A percentile compares a stretch with the other conserved stretches of the same genome.
phyloP scores from a whole-genome alignment of 2,113 vertebrate genomes.

The Synchiropus splendidus region DNA sequence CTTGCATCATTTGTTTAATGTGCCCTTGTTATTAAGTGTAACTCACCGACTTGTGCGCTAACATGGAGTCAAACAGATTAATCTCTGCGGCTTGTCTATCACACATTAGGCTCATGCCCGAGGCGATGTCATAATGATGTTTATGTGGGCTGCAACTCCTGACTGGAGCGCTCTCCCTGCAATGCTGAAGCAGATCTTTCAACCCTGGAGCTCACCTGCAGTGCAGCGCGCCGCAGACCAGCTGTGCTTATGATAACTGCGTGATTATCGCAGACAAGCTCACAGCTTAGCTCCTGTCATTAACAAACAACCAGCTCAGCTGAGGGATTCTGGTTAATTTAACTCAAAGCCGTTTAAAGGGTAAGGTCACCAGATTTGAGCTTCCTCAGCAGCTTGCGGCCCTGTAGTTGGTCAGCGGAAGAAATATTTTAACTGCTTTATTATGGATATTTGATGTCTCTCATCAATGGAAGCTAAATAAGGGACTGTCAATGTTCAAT shows the following conservation, averaged over 20 bases:
- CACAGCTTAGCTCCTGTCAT: conserved; percentile 31
- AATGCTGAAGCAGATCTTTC: conserved; percentile 21
- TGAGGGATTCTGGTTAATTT: conserved; percentile 21
- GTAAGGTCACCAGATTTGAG: conserved; percentile 25
- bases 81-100: conserved; percentile 26
- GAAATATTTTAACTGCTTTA: too few relatives aligned
- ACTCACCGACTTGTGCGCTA: conserved; percentile 4
- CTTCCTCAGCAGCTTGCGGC: conserved; percentile 3
- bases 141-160: too few relatives aligned
- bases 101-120: conserved; percentile 24
- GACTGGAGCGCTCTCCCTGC: conserved; percentile 18
- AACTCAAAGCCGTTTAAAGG: conserved; percentile 23
- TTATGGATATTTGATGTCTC: too few relatives aligned
- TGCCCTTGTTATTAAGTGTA: too few relatives aligned
- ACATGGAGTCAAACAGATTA: conserved; percentile 18
- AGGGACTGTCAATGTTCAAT: too few relatives aligned
- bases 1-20: too few relatives aligned
- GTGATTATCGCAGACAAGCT: conserved; percentile 32
- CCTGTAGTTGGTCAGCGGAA: too few relatives aligned
- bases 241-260: conserved; percentile 38
- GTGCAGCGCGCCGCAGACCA: conserved; percentile 40
- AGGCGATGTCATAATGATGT: too few relatives aligned
- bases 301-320: conserved; percentile 24
- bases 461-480: too few relatives aligned
- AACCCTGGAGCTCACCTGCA: conserved; percentile 33